phyloP scores from a whole-genome alignment of 2,113 vertebrate species.

The Myotis yumanensis region DNA sequence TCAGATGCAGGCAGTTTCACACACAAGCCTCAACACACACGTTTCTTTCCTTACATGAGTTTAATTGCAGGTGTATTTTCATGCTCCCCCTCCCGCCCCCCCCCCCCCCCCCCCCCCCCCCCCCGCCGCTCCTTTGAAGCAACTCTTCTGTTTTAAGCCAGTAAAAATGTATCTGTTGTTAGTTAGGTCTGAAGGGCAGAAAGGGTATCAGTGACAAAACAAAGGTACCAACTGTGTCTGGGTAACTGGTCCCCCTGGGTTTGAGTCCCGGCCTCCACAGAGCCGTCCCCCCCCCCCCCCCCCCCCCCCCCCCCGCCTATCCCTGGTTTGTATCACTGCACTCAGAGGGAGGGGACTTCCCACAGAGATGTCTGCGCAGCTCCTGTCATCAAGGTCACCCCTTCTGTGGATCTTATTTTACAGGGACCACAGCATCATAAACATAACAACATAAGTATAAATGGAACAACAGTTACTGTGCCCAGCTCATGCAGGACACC shows the following conservation, averaged over 20 bases:
- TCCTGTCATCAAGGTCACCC: neutral
- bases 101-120: fast-evolving
- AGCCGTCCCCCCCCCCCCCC: too few relatives aligned
- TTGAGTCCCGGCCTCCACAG: neutral
- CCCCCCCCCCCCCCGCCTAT: too few relatives aligned
- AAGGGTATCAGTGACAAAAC: neutral
- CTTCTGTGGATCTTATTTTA: neutral
- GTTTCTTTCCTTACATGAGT: neutral
- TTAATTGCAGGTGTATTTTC: neutral
- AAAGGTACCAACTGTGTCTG: neutral
- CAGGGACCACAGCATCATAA: too few relatives aligned
- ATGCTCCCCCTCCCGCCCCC: neutral
- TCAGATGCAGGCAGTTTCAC: neutral
- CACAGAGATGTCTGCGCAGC: too few relatives aligned
- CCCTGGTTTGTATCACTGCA: neutral
- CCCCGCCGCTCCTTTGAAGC: neutral
- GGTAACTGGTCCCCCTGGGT: neutral
- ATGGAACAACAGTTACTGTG: neutral
- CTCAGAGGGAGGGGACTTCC: neutral
- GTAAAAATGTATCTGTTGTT: neutral
- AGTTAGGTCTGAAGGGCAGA: neutral
- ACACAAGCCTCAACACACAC: neutral
- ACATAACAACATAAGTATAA: neutral
- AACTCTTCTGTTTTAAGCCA: neutral
- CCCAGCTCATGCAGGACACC: fast-evolving